These are phyloP conservation scores for Margarornis squamiger DNA, from an alignment of 2,797 vertebrate species.

Conservation along the genomic window DNA sequence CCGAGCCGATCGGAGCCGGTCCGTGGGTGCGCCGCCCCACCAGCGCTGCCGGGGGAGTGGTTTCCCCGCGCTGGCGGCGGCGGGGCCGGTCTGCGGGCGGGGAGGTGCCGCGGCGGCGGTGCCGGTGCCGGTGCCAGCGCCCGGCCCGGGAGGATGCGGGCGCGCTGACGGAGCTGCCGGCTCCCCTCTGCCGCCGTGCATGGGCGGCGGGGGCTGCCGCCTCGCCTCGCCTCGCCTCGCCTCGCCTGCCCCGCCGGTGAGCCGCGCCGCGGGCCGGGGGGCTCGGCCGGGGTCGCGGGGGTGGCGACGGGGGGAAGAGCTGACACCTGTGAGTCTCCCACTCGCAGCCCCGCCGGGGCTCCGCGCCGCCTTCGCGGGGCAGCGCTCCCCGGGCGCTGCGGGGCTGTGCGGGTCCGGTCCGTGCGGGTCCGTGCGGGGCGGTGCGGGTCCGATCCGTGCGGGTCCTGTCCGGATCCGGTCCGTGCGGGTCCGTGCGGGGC, in stretches of 20 bases:
- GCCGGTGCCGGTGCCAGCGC: neutral
- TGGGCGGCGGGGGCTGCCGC: constrained; percentile 27
- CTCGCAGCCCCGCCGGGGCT: neutral
- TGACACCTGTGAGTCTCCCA: neutral
- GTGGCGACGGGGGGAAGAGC: neutral
- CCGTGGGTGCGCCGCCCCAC: neutral
- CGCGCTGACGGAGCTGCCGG: constrained; percentile 31
- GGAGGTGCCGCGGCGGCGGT: constrained; percentile 21
- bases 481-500: neutral
- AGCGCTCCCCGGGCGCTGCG: neutral
- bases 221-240: constrained; percentile 4
- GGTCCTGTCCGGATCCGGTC: no score
- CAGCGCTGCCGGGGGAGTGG: constrained; percentile 22
- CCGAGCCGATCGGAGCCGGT: neutral
- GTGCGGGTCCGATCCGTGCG: neutral
- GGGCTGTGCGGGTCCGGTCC: neutral
- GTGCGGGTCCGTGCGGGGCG: neutral
- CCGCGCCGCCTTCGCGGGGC: neutral
- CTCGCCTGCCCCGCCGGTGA: neutral
- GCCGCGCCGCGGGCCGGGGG: neutral
- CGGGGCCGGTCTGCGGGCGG: constrained; percentile 6
- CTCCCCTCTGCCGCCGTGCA: constrained; percentile 47
- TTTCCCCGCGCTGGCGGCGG: constrained; percentile 19
- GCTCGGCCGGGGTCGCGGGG: neutral
- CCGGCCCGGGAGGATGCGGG: constrained; percentile 35